Conservation (phyloP, 1,140 invertebrate species). For the Drosophila eugracilis region DNA sequence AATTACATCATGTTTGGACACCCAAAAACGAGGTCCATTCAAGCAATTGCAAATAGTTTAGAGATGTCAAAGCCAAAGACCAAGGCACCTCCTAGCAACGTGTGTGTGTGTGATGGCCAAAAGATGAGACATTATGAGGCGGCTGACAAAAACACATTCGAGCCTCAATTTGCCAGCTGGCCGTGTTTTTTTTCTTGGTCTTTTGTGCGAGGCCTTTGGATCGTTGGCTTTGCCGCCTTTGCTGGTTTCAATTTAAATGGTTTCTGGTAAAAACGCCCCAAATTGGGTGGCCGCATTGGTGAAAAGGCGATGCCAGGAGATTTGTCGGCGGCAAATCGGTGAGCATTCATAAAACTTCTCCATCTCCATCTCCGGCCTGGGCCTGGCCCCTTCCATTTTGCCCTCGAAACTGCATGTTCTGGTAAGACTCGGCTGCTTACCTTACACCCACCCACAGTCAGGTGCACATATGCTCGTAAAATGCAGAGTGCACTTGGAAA, state of each 20-base stretch:
- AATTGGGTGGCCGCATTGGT: constrained; percentile 30
- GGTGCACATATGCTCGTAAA: constrained; percentile 40
- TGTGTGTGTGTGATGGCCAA: constrained; percentile 35
- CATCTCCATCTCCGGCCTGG: too few relatives aligned
- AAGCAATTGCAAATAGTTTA: constrained; percentile 34
- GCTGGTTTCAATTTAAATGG: constrained; percentile 50
- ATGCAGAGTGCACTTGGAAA: constrained; percentile 15
- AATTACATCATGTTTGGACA: constrained; percentile 8
- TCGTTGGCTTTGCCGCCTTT: neutral
- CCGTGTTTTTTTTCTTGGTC: constrained; percentile 17
- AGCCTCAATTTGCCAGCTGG: constrained; percentile 40
- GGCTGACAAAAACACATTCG: constrained; percentile 45
- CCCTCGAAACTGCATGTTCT: constrained; percentile 5
- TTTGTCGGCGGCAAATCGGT: constrained; percentile 51
- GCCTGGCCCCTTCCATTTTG: neutral
- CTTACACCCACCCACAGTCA: constrained; percentile 10
- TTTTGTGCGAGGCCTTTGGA: constrained; percentile 3
- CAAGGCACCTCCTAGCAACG: neutral
- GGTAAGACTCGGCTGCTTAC: constrained; percentile 32
- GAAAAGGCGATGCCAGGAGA: constrained; percentile 44
- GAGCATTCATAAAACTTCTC: constrained; percentile 55
- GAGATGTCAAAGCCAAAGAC: constrained; percentile 19
- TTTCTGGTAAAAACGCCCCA: constrained; percentile 40
- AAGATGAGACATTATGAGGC: constrained; percentile 51
- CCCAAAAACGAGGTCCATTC: constrained; percentile 6